Conservation (phyloP, 2,113 vertebrate genomes). For the Quiscalus mexicanus region DNA sequence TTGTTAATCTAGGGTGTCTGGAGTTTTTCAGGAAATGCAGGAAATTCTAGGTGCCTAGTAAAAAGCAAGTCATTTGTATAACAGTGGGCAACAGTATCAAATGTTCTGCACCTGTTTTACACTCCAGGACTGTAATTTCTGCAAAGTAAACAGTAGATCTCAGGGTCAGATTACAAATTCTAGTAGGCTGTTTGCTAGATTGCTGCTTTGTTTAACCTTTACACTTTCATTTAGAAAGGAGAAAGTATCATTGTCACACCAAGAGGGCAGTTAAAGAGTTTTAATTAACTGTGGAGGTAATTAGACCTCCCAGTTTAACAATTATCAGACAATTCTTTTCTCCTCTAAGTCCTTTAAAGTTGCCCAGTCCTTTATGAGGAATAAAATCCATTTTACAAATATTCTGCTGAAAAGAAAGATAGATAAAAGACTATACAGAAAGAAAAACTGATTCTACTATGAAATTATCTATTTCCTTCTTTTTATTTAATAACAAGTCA, state of each 20-base stretch:
- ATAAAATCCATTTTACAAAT: constrained; percentile 28
- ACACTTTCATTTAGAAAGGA: constrained; percentile 57
- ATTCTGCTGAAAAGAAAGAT: not conserved
- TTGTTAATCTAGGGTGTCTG: constrained; percentile 47
- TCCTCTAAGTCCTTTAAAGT: constrained; percentile 38
- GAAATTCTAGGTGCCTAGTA: constrained; percentile 27
- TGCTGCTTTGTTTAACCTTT: constrained; percentile 58
- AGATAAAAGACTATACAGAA: not conserved
- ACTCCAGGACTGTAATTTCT: constrained; percentile 50
- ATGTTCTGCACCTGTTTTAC: constrained; percentile 62
- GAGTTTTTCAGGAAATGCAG: constrained; percentile 46
- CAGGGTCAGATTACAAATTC: constrained; percentile 62
- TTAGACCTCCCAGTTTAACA: constrained; percentile 58
- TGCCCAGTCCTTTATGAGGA: not conserved
- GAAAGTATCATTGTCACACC: constrained; percentile 45
- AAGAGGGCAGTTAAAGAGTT: constrained; percentile 62
- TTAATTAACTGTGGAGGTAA: constrained; percentile 65
- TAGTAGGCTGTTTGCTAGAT: constrained; percentile 53
- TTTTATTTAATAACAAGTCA: constrained; percentile 53
- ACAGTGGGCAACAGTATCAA: constrained; percentile 47
- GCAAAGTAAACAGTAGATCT: constrained; percentile 66
- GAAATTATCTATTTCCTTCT: constrained; percentile 39
- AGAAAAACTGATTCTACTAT: constrained; percentile 3
- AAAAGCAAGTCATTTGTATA: constrained; percentile 52
- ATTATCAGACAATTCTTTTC: constrained; percentile 51